Base-by-base conservation (phyloP, 2,888 invertebrate genomes). In the Nasonia oneida region DNA sequence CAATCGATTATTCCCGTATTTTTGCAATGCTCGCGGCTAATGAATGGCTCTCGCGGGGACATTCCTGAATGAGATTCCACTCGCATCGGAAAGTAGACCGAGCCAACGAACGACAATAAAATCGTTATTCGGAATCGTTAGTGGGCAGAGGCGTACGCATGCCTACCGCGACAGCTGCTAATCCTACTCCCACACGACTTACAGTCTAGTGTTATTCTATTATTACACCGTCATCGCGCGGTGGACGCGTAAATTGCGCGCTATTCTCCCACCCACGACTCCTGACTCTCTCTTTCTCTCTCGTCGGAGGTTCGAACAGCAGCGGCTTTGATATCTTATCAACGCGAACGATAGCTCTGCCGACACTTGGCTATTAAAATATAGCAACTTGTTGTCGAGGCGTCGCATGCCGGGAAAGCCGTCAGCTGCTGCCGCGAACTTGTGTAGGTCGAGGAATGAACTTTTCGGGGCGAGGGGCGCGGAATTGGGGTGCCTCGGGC, bases 281-380 rank as follows among this genome's bases (percentile, higher is more conserved):
- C 18, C 10, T 50, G 0, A 14, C 3, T 50, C 50, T 50, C 50
- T 12, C 50, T 50, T 29, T 29, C 29, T 1, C 29, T 29, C 1
- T 1, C 29, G 29, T 29, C 6, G 57, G 57, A n/a, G 14, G 1
- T 29, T 29, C 29, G 8, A 64, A 29, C 29, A 10, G 29, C 64
- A 64, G 64, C 18, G 33, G 29, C 15, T 14, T 15, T 64, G 14
- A 42, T 70, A 80, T 70, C 79, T 80, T 80, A 80, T 80, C 71
- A n/a, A 6, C 71, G 71, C 50, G 70, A 80, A 37, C 79, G 79
- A 79, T 67, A 42, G 18, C 53, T 53, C 18, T 61, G 3, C 2
- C 18, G 18, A 18, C 18, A 53, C 53, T 15, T 18, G 23, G 77
- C 77, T 64, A 29, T 77, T 78, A 67, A 78, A 67, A 78, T 77